Base-by-base conservation (phyloP, 2,888 invertebrate species). In the Clunio marinus region DNA sequence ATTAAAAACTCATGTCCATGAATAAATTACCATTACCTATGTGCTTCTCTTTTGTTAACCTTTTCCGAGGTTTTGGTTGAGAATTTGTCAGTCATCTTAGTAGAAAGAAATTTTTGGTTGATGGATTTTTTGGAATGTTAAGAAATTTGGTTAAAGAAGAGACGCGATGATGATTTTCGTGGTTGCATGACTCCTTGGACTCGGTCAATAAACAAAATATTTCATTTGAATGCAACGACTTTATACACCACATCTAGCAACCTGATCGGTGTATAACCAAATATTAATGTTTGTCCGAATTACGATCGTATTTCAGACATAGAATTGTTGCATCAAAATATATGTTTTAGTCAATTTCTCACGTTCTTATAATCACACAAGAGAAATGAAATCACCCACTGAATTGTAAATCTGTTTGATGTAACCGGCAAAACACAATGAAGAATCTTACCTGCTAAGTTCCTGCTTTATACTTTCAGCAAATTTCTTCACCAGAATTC, bases 1-100 rank as follows among this genome's bases (percentile, higher is more conserved):
- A 59, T 59, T 59, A 59, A 20, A 59, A 32, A 35, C 59, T 35
- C 59, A 59, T 59, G 59, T 17, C 28, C 28, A 59, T 59, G 59
- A 59, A 59, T 59, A 59, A 59, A 8, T 59, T 59, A 59, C 41
- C 32, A 8, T 10, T 10, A 32, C 32, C 7, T 32, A 41, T 10
- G 15, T 15, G 3, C 41, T 10, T 5, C 41, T 8, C 4, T 8
- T 5, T 41, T 15, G n/a, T n/a, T n/a, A n/a, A n/a, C n/a, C n/a
- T n/a, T n/a, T n/a, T n/a, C n/a, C n/a, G n/a, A n/a, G n/a, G n/a
- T n/a, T 41, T n/a, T n/a, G 41, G 41, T 41, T 15, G 15, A n/a
- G n/a, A 41, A 41, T 41, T 41, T 15, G 2, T 41, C 41, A 41
- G 41, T 41, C 41, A 10, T 41, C 41, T 3, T 41, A n/a, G n/a